A percentile compares a stretch with the other conserved stretches of the same genome.
phyloP scores from a whole-genome alignment of 1,140 invertebrate species.

The Tetragonula clypearis region DNA sequence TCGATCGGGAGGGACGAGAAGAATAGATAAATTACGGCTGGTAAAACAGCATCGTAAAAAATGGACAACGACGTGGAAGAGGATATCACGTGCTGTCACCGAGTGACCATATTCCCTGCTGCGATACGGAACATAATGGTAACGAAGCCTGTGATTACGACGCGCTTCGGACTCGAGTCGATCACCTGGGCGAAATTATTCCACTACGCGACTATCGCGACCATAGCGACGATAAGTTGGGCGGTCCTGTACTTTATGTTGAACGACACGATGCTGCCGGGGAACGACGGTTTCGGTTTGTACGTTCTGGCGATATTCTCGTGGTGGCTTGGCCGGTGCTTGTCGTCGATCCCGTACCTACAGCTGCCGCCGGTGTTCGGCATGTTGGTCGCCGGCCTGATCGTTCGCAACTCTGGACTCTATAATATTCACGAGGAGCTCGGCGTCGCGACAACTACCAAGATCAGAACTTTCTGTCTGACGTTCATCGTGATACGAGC shows the following conservation, averaged over 20 bases:
- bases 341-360: slow-evolving; percentile 72
- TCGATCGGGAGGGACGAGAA: neutral
- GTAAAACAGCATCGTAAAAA: neutral
- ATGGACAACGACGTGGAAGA: neutral
- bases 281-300: slow-evolving; percentile 69
- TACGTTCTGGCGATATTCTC: slow-evolving; percentile 67
- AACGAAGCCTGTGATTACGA: slow-evolving; percentile 55
- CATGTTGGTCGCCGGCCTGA: slow-evolving; percentile 78
- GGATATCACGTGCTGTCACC: slow-evolving; percentile 70
- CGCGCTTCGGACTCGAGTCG: slow-evolving; percentile 12
- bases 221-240: slow-evolving; percentile 62
- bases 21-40: no score
- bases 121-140: slow-evolving; percentile 67
- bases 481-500: slow-evolving; percentile 76
- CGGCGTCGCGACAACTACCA: slow-evolving; percentile 54
- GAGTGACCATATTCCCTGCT: slow-evolving; percentile 66
- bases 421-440: slow-evolving; percentile 74
- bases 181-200: slow-evolving; percentile 71
- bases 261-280: slow-evolving; percentile 70
- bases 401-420: slow-evolving; percentile 71
- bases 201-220: slow-evolving; percentile 51
- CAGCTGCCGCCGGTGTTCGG: slow-evolving; percentile 77
- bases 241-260: slow-evolving; percentile 68
- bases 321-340: slow-evolving; percentile 71
- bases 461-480: slow-evolving; percentile 75